Evolutionary conservation across 1,140 invertebrate genomes (phyloP).

Genomic region (Platyscapa corneri): DNA sequence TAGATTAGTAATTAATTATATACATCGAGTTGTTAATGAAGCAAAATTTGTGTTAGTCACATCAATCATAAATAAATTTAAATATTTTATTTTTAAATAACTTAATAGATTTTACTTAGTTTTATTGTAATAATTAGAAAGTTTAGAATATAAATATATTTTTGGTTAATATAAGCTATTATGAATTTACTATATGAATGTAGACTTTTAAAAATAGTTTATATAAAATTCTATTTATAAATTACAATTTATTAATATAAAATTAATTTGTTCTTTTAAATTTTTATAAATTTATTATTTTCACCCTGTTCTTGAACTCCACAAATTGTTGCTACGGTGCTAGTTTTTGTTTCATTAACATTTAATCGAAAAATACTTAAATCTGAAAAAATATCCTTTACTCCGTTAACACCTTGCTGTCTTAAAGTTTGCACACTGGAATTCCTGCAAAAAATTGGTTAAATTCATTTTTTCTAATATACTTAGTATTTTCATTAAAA

Average conservation of each 20-base stretch:
- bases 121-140: too few species aligned
- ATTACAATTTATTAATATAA: neutral
- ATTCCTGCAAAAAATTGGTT: conserved; percentile 24
- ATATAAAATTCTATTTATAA: neutral
- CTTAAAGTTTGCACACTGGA: conserved; percentile 8
- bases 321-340: conserved; percentile 58
- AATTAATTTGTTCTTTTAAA: neutral
- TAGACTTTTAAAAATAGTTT: too few species aligned
- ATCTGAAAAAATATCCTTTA: conserved; percentile 50
- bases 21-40: neutral
- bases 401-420: conserved; percentile 38
- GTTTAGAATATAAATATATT: too few species aligned
- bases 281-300: conserved; percentile 24
- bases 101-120: neutral
- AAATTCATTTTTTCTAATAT: neutral
- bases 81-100: too few species aligned
- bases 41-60: too few species aligned
- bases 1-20: neutral
- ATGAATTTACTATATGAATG: too few species aligned
- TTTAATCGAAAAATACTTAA: conserved; percentile 50
- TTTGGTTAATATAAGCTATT: too few species aligned
- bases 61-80: too few species aligned
- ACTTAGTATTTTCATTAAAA: neutral
- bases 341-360: conserved; percentile 56
- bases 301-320: conserved; percentile 67